phyloP scores from a whole-genome alignment of 2,888 invertebrate species.

The Idaea biselata region DNA sequence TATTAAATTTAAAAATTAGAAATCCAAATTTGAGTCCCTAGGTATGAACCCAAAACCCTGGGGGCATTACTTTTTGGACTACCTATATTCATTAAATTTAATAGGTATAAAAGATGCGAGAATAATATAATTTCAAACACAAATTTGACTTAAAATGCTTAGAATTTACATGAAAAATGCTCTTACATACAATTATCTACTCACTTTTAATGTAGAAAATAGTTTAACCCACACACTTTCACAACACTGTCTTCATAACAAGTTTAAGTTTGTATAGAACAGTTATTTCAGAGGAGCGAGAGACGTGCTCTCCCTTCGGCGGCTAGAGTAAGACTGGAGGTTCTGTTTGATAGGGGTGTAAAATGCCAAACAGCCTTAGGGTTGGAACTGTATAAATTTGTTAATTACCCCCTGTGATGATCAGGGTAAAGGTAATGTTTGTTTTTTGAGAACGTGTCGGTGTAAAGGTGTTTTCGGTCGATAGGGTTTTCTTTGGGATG shows the following conservation, averaged over 20 bases:
- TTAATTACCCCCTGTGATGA: not conserved
- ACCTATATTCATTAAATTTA: not conserved
- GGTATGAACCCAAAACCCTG: too few relatives aligned
- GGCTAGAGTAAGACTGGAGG: not conserved
- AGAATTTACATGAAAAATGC: not conserved
- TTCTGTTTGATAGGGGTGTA: not conserved
- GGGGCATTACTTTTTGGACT: too few relatives aligned
- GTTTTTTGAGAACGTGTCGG: not conserved
- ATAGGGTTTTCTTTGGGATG: not conserved
- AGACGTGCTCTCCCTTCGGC: not conserved
- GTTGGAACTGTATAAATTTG: constrained; percentile 1
- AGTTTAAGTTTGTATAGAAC: not conserved
- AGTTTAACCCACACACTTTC: not conserved
- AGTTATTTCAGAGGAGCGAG: not conserved
- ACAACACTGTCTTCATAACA: not conserved
- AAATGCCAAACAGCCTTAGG: not conserved
- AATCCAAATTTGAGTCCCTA: too few relatives aligned
- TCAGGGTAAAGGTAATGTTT: not conserved
- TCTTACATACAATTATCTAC: not conserved
- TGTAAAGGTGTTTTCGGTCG: not conserved
- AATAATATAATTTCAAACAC: not conserved
- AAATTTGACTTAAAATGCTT: not conserved
- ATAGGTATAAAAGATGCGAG: not conserved
- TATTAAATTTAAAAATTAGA: too few relatives aligned
- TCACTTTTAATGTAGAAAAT: not conserved